A percentile compares a stretch with the other conserved stretches of the same genome.
Evolutionary conservation across 1,140 invertebrate genomes (phyloP).

Genomic region (Octopus sinensis): DNA sequence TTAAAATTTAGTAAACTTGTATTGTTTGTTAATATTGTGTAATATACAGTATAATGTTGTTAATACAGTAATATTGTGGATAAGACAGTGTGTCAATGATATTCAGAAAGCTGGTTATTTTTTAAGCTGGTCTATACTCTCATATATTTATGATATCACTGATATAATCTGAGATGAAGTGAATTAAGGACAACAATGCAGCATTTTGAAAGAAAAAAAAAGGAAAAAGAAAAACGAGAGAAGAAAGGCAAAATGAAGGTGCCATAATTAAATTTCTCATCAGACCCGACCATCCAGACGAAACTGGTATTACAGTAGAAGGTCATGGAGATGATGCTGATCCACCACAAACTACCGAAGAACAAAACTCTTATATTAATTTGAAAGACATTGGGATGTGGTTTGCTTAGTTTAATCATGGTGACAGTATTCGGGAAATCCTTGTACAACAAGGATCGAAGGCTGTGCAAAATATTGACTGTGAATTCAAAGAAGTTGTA

Average conservation of each 20-base stretch:
- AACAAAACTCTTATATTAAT: neutral
- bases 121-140: too few species aligned
- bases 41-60: too few species aligned
- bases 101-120: too few species aligned
- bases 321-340: neutral
- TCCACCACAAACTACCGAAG: neutral
- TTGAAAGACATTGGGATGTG: constrained; percentile 1
- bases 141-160: too few species aligned
- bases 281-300: neutral
- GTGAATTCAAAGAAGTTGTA: constrained; percentile 1
- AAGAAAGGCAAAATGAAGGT: neutral
- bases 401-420: neutral
- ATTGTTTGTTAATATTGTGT: too few species aligned
- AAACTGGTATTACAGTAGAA: neutral
- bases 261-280: neutral
- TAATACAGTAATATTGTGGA: too few species aligned
- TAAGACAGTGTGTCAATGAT: too few species aligned
- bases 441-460: neutral
- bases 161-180: neutral
- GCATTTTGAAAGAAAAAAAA: neutral
- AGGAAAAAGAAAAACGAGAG: neutral
- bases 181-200: neutral
- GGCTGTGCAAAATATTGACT: constrained; percentile 1
- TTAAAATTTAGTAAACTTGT: too few species aligned
- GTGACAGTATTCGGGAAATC: neutral